Conservation (phyloP, 2,888 invertebrate genomes). For the Spisula subtruncata region DNA sequence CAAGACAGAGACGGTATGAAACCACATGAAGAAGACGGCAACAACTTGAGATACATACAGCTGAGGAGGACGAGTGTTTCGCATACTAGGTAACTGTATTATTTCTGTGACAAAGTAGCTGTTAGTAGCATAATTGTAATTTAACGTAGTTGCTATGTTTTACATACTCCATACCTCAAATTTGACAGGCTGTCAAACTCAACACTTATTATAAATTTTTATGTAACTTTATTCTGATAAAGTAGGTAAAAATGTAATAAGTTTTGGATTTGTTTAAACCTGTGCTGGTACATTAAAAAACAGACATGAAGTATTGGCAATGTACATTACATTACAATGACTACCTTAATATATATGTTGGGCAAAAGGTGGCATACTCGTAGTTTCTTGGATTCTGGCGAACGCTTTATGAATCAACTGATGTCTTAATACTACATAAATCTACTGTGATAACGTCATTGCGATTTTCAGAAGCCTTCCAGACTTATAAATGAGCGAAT, state of each 20-base stretch:
- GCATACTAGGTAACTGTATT: too few relatives aligned
- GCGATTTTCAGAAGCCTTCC: not conserved
- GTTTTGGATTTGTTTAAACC: too few relatives aligned
- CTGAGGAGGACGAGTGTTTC: too few relatives aligned
- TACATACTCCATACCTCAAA: not conserved
- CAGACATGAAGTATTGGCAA: too few relatives aligned
- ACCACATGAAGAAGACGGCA: too few relatives aligned
- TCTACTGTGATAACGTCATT: conserved; percentile 5
- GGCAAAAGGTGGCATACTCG: too few relatives aligned
- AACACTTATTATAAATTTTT: not conserved
- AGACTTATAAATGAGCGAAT: not conserved
- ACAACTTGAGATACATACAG: not conserved
- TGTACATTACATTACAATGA: too few relatives aligned
- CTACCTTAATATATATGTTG: too few relatives aligned
- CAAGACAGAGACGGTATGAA: too few relatives aligned
- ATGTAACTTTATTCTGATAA: conserved; percentile 1
- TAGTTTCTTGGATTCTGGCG: not conserved
- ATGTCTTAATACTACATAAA: conserved; percentile 8
- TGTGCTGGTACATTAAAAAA: too few relatives aligned
- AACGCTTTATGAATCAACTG: not conserved
- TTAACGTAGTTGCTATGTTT: not conserved
- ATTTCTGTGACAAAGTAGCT: not conserved
- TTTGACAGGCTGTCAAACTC: not conserved
- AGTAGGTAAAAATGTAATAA: not conserved
- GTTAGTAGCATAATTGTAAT: too few relatives aligned